Percentiles rank a stretch among this genome's conserved stretches.
Conservation (phyloP, 1,140 invertebrate genomes). For the Schlechtendalia chinensis region DNA sequence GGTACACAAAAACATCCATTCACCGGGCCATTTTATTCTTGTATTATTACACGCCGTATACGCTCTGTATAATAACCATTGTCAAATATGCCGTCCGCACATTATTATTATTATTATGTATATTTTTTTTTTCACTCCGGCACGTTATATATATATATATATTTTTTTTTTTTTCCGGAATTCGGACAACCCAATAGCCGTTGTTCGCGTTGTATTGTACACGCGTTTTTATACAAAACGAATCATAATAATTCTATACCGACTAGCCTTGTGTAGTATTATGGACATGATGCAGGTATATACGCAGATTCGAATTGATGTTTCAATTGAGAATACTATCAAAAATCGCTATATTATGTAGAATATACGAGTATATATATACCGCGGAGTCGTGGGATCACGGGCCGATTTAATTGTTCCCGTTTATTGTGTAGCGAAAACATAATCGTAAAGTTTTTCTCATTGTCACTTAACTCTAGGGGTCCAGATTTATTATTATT, state of each 20-base stretch:
- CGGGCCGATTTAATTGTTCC: conserved; percentile 22
- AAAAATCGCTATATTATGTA: conserved; percentile 3
- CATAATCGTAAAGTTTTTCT: conserved; percentile 33
- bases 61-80: conserved; percentile 37
- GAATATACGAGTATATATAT: background rate
- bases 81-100: conserved; percentile 33
- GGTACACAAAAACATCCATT: conserved; percentile 45
- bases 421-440: conserved; percentile 3
- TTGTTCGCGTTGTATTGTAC: conserved; percentile 21
- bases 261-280: background rate
- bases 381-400: conserved; percentile 27
- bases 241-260: conserved; percentile 31
- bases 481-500: conserved; percentile 18
- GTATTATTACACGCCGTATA: conserved; percentile 37
- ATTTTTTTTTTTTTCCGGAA: conserved; percentile 11
- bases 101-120: conserved; percentile 44
- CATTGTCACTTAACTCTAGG: conserved; percentile 41
- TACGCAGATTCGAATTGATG: conserved; percentile 24
- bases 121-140: conserved; percentile 26
- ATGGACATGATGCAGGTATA: background rate
- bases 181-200: conserved; percentile 43
- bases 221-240: conserved; percentile 16
- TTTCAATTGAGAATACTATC: conserved; percentile 33
- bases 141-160: conserved; percentile 29
- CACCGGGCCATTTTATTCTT: conserved; percentile 46